phyloP scores from a whole-genome alignment of 2,888 invertebrate species.

The Drosophila nr. medialis region DNA sequence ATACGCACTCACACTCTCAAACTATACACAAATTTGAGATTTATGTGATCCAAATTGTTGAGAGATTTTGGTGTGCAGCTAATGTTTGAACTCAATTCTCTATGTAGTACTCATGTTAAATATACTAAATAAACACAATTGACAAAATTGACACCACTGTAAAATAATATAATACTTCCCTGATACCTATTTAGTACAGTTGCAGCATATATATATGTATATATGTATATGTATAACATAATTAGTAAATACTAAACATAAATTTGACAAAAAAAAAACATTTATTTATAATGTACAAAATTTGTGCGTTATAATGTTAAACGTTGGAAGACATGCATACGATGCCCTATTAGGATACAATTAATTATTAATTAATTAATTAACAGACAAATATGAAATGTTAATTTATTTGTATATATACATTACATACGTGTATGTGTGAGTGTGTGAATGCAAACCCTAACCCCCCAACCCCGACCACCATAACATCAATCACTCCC shows the following conservation, averaged over 20 bases:
- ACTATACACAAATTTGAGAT: conserved; percentile 9
- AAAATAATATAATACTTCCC: conserved; percentile 49
- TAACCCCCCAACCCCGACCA: background rate
- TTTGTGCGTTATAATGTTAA: conserved; percentile 73
- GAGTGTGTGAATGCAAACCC: conserved; percentile 40
- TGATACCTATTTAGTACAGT: conserved; percentile 25
- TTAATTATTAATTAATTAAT: conserved; percentile 45
- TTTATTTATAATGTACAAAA: conserved; percentile 71
- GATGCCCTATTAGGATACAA: conserved; percentile 55
- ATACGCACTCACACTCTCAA: background rate
- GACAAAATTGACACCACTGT: conserved; percentile 30
- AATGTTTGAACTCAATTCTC: conserved; percentile 38
- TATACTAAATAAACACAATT: conserved; percentile 10
- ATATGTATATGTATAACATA: conserved; percentile 28
- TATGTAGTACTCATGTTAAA: conserved; percentile 47
- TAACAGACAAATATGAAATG: conserved; percentile 44
- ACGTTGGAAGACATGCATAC: conserved; percentile 73
- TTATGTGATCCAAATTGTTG: conserved; percentile 32
- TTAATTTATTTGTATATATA: conserved; percentile 66
- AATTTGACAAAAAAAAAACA: conserved; percentile 7
- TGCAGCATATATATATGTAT: conserved; percentile 35
- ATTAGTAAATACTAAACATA: conserved; percentile 18
- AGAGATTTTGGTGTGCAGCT: conserved; percentile 49
- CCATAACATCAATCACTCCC: background rate
- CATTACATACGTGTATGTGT: conserved; percentile 41